These are phyloP conservation scores for Heliconius erato DNA, from an alignment of 2,888 invertebrate genomes.

Conservation along the genomic window DNA sequence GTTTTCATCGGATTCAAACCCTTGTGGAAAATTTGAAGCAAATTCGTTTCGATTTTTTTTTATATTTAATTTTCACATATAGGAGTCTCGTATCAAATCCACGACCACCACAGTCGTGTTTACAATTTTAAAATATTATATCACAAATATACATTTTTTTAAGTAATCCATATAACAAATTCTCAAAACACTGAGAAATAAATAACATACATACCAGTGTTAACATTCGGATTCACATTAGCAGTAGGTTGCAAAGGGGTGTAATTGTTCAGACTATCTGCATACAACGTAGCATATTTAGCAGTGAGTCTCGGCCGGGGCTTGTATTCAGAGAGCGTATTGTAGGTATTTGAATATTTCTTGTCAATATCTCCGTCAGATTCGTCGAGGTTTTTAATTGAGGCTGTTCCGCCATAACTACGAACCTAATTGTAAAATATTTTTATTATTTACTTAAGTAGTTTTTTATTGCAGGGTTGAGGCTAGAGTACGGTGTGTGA, in stretches of 20 bases:
- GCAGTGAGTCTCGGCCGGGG: constrained; percentile 76
- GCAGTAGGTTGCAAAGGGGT: constrained; percentile 57
- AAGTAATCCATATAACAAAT: no score
- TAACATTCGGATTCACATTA: constrained; percentile 34
- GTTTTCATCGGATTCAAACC: background rate
- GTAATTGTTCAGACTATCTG: constrained; percentile 78
- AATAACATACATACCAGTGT: constrained; percentile 51
- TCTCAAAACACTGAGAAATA: no score
- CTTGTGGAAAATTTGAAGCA: no score
- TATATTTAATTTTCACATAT: no score
- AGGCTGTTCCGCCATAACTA: constrained; percentile 79
- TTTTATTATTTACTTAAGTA: background rate
- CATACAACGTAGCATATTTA: constrained; percentile 77
- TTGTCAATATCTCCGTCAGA: constrained; percentile 79
- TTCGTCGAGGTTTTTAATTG: constrained; percentile 82
- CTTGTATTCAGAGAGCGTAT: constrained; percentile 69
- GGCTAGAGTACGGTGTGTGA: background rate
- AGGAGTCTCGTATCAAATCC: no score
- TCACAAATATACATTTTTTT: no score
- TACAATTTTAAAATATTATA: no score
- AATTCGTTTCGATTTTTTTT: no score
- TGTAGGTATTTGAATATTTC: constrained; percentile 70
- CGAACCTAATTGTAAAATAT: constrained; percentile 67
- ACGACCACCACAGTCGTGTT: no score
- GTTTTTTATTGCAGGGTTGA: background rate